Percentiles rank a stretch among this genome's conserved stretches.
Evolutionary conservation across 2,113 vertebrate species (phyloP).

Genomic region (Ptilorrhoa leucosticta): DNA sequence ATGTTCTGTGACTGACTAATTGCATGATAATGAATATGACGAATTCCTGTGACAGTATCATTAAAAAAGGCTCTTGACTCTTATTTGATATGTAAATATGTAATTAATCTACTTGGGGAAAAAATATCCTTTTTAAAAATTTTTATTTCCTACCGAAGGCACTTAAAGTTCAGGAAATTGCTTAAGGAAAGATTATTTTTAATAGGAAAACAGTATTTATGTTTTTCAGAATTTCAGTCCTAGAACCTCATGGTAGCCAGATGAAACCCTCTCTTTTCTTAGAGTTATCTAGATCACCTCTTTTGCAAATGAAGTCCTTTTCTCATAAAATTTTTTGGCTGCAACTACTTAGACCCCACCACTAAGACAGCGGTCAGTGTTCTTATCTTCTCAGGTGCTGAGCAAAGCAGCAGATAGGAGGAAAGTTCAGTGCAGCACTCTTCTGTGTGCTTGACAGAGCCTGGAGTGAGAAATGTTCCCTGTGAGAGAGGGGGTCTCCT

Average conservation of each 20-base stretch:
- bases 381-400: not conserved
- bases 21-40: not conserved
- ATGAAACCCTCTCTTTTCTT: not conserved
- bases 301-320: not conserved
- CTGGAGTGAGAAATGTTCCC: not conserved
- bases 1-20: not conserved
- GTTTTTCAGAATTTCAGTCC: not conserved
- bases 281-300: not conserved
- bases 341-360: not conserved
- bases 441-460: not conserved
- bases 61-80: not conserved
- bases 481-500: not conserved
- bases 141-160: not conserved
- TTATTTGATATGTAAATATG: conserved; percentile 22
- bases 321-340: not conserved
- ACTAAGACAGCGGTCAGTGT: accelerated
- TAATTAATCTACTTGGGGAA: not conserved
- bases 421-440: not conserved
- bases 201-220: not conserved
- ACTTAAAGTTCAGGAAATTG: not conserved
- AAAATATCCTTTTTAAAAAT: not conserved
- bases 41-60: not conserved
- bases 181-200: not conserved
- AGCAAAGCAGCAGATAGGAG: not conserved
- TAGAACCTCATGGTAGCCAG: not conserved